Conservation (phyloP, 2,888 invertebrate species). For the Invenusta paracnida region DNA sequence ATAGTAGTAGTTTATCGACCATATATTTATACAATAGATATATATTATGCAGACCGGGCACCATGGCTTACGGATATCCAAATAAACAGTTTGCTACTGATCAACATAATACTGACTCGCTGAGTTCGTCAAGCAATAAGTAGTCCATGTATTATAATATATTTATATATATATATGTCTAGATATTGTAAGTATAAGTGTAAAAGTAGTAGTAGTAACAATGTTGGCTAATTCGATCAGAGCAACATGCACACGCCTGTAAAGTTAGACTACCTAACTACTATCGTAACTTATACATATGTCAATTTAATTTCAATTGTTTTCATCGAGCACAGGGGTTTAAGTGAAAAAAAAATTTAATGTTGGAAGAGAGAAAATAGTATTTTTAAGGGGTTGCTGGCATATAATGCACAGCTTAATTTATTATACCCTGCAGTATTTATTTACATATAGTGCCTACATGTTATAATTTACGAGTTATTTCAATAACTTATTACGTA, state of each 20-base stretch:
- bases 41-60: not conserved
- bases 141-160: too few species aligned
- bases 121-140: not conserved
- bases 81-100: slow-evolving; percentile 18
- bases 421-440: too few species aligned
- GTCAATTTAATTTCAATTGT: slow-evolving; percentile 11
- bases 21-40: not conserved
- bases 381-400: too few species aligned
- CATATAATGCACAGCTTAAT: too few species aligned
- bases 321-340: not conserved
- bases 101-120: too few species aligned
- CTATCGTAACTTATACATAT: not conserved
- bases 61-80: not conserved
- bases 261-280: not conserved
- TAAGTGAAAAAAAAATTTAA: not conserved
- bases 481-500: slow-evolving; percentile 13
- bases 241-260: slow-evolving; percentile 17
- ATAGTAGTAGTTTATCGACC: too few species aligned
- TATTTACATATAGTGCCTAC: not conserved
- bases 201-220: too few species aligned
- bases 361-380: too few species aligned
- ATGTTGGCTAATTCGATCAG: slow-evolving; percentile 9
- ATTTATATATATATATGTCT: too few species aligned
- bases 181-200: too few species aligned
- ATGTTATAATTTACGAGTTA: not conserved